These are phyloP conservation scores for Malurus melanocephalus DNA, from an alignment of 2,113 vertebrate genomes.

Conservation along the genomic window DNA sequence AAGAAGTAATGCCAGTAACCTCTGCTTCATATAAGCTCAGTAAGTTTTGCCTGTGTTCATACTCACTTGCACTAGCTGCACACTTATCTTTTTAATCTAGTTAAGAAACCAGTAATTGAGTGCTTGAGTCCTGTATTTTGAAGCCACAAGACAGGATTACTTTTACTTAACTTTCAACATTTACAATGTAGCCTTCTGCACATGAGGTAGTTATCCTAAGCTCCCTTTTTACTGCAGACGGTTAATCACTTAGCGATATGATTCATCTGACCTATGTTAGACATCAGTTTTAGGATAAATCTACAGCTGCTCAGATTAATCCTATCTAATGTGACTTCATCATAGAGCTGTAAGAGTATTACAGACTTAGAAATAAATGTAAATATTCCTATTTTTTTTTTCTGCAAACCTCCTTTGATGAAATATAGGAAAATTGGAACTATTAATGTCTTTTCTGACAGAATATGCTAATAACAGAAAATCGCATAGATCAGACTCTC, in stretches of 20 bases:
- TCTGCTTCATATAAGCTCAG: not conserved
- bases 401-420: not conserved
- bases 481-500: not conserved
- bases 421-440: conserved; percentile 29
- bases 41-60: not conserved
- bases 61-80: accelerated
- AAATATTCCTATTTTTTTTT: conserved; percentile 18
- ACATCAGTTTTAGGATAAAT: conserved; percentile 22
- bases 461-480: conserved; percentile 6
- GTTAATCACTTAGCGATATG: conserved; percentile 8
- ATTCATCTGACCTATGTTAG: conserved; percentile 29
- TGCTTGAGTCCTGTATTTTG: not conserved
- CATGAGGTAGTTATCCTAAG: not conserved
- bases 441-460: conserved; percentile 24
- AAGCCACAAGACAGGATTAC: not conserved
- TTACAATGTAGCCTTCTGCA: not conserved
- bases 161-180: not conserved
- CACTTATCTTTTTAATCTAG: not conserved
- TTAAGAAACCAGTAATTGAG: not conserved
- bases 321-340: conserved; percentile 21
- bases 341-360: conserved; percentile 2
- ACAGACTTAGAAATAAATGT: conserved; percentile 27
- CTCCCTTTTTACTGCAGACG: not conserved
- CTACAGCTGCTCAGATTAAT: conserved; percentile 1
- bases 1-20: not conserved